phyloP scores from a whole-genome alignment of 1,140 invertebrate species.

The Neotoxoptera formosana region DNA sequence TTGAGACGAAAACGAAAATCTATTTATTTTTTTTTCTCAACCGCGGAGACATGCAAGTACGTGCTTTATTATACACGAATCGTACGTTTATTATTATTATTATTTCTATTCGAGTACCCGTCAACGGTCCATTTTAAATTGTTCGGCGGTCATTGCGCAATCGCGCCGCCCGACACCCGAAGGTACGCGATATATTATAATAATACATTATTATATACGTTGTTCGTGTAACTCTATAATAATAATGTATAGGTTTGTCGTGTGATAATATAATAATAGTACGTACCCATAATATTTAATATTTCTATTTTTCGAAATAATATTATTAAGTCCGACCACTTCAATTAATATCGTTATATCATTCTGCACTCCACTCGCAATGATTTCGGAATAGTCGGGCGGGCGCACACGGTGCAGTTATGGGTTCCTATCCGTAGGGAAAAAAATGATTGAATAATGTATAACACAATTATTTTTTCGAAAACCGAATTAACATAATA shows the following conservation, averaged over 20 bases:
- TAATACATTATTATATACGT: background rate
- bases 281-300: background rate
- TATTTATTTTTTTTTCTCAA: background rate
- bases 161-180: background rate
- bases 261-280: too few species aligned
- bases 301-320: background rate
- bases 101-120: background rate
- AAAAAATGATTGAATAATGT: background rate
- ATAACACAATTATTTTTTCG: conserved; percentile 13
- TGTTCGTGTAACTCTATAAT: background rate
- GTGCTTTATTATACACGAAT: background rate
- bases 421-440: background rate
- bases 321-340: background rate
- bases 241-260: background rate
- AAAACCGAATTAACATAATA: background rate
- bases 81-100: background rate
- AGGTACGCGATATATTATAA: background rate
- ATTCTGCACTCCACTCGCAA: background rate
- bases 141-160: conserved; percentile 3
- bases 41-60: background rate
- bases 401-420: background rate
- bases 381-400: background rate
- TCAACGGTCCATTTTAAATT: background rate
- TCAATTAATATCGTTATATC: background rate
- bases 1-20: conserved; percentile 42